Base-by-base conservation (phyloP, 1,140 invertebrate species). In the Goniozus legneri region DNA sequence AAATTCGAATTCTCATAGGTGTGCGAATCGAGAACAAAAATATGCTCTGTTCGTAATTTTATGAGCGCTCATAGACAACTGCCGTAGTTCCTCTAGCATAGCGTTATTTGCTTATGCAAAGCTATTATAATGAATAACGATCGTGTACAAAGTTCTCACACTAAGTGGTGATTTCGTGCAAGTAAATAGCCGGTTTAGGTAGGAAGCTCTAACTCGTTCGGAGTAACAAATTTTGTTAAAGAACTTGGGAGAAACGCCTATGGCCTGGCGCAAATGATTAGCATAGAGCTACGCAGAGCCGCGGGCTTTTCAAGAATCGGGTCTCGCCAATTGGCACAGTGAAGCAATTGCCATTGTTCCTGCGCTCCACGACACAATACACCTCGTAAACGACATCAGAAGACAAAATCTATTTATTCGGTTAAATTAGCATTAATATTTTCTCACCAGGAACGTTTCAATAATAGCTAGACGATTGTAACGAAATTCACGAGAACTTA, bases 191-290 rank as follows among this genome's bases (percentile, higher is more conserved):
- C 58, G 58, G 51, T 60, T 62, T 54, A n/a, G n/a, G n/a, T n/a
- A n/a, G n/a, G n/a, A n/a, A n/a, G 42, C 43, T 38, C 19, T 18
- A 57, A 45, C 59, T 60, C 43, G 58, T 62, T 54, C 43, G 33
- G 58, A 55, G 43, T 58, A 53, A 62, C 58, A 52, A 62, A 62
- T 62, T 62, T 60, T 39, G 48, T 44, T 19, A 14, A 27, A 44
- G 35, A n/a, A n/a, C n/a, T n/a, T n/a, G n/a, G n/a, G 44, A 30
- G 21, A n/a, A 8, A 19, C 14, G 24, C 33, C 49, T 38, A 55
- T 50, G 46, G 55, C 34, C 21, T 34, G 15, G 20, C 22, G 24
- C 18, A 18, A 38, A 27, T 47, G 43, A 62, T 60, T 62, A 51
- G 58, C 55, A 62, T 60, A 51, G 53, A 62, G 58, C 58, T 60